A percentile compares a stretch with the other conserved stretches of the same genome.
Conservation (phyloP, 2,888 invertebrate species). For the Leptinotarsa haldemani region DNA sequence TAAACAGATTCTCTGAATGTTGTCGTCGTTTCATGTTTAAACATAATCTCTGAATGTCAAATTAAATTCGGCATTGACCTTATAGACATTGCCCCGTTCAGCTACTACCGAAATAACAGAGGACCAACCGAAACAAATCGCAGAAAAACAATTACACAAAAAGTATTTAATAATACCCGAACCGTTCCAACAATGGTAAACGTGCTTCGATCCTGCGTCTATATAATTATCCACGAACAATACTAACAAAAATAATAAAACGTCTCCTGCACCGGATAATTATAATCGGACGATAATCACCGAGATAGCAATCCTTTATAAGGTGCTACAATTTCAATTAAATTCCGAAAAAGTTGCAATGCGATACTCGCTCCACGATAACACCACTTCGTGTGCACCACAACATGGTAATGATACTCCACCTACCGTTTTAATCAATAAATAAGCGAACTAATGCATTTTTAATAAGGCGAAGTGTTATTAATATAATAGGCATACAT, state of each 20-base stretch:
- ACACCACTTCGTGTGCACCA: constrained; percentile 38
- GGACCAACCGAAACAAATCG: neutral
- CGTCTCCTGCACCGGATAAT: constrained; percentile 9
- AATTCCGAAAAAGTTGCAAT: constrained; percentile 39
- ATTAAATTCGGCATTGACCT: neutral
- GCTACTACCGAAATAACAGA: neutral
- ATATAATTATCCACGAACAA: constrained; percentile 22
- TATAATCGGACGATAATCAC: constrained; percentile 32
- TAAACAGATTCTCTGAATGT: too few relatives aligned
- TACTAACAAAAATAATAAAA: constrained; percentile 15
- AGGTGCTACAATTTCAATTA: constrained; percentile 53
- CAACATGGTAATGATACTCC: constrained; percentile 52
- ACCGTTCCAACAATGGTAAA: neutral
- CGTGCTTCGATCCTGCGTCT: neutral
- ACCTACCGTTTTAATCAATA: constrained; percentile 64
- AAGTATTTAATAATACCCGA: constrained; percentile 7
- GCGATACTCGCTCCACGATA: constrained; percentile 25
- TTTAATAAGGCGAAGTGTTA: constrained; percentile 65
- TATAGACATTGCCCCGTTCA: neutral
- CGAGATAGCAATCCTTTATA: constrained; percentile 41
- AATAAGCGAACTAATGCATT: constrained; percentile 64
- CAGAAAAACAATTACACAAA: constrained; percentile 12
- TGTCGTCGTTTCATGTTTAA: too few relatives aligned
- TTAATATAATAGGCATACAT: constrained; percentile 64
- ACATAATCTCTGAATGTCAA: too few relatives aligned